Evolutionary conservation across 2,797 vertebrate genomes (phyloP).

Genomic region (Coendou prehensilis): DNA sequence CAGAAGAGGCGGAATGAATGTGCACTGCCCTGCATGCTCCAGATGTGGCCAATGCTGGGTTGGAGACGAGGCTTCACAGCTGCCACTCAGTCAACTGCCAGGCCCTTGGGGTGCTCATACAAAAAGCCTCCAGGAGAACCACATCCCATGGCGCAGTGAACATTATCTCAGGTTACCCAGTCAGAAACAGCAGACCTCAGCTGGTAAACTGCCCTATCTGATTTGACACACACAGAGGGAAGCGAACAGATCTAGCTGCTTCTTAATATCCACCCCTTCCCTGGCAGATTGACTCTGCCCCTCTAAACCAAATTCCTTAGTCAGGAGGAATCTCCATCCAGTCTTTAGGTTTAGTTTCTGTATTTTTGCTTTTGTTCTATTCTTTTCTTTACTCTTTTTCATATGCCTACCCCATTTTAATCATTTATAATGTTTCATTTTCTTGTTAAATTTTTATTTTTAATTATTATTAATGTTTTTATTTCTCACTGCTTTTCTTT

Average conservation of each 20-base stretch:
- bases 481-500: not conserved
- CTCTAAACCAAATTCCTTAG: not conserved
- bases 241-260: not conserved
- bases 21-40: not conserved
- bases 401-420: not conserved
- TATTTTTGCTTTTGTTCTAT: not conserved
- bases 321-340: not conserved
- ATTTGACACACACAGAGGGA: not conserved
- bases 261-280: not conserved
- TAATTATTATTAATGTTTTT: not conserved
- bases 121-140: no score
- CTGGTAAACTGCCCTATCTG: not conserved
- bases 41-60: not conserved
- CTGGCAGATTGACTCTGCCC: not conserved
- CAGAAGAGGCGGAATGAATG: not conserved
- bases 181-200: not conserved
- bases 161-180: not conserved
- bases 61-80: no score
- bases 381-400: not conserved
- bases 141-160: not conserved
- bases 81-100: not conserved
- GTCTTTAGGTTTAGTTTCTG: not conserved
- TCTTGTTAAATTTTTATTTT: not conserved
- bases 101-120: not conserved
- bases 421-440: not conserved